These are phyloP conservation scores for Sinosuthora webbiana DNA, from an alignment of 2,113 vertebrate species.

Conservation along the genomic window DNA sequence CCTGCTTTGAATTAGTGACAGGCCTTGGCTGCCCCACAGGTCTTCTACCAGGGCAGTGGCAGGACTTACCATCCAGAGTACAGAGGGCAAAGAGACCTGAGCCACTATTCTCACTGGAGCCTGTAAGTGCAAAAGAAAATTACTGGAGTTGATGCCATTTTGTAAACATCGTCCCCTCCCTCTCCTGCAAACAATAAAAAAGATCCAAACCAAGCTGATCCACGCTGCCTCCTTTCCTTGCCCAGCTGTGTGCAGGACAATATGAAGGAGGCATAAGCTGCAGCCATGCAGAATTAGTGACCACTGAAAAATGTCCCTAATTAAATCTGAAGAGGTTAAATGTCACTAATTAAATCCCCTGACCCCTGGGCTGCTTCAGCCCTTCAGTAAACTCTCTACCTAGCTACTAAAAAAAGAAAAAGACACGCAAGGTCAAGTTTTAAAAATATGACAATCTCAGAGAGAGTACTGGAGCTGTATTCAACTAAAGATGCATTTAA, in stretches of 20 bases:
- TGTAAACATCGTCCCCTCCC: background rate
- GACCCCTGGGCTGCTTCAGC: background rate
- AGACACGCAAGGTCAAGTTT: background rate
- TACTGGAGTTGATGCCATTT: background rate
- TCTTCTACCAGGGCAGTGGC: background rate
- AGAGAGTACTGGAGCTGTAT: background rate
- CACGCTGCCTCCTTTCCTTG: background rate
- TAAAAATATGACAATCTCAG: background rate
- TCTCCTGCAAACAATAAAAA: background rate
- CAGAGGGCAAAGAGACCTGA: constrained; percentile 95
- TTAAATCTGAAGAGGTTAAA: background rate
- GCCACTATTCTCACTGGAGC: constrained; percentile 26
- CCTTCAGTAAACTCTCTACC: background rate
- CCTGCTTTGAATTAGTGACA: background rate
- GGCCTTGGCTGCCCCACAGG: background rate
- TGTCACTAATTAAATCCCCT: background rate
- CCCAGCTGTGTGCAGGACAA: background rate
- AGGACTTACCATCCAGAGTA: constrained; percentile 90
- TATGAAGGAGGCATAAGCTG: too few relatives aligned
- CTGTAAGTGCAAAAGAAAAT: constrained; percentile 45
- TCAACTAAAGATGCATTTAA: background rate
- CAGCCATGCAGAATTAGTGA: too few relatives aligned
- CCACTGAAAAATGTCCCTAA: background rate
- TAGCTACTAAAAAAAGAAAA: background rate
- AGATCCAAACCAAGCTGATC: background rate